Conservation (phyloP, 2,113 vertebrate genomes). For the Centrocercus urophasianus region DNA sequence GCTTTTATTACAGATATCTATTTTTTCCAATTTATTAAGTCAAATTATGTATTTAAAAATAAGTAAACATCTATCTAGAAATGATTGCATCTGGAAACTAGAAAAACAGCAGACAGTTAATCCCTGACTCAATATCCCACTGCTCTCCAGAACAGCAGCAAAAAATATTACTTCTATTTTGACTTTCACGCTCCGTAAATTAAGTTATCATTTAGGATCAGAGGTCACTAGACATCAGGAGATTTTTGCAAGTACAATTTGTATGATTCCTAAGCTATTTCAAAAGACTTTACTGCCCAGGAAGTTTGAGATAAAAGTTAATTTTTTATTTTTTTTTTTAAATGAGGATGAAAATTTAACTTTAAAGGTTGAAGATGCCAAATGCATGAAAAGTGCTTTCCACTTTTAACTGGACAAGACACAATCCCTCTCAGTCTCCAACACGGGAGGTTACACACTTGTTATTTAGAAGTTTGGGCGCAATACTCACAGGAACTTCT, state of each 20-base stretch:
- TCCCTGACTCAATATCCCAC: neutral
- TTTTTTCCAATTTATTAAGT: constrained; percentile 54
- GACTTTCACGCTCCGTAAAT: constrained; percentile 2
- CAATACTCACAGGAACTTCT: neutral
- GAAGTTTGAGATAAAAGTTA: neutral
- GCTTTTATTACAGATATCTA: constrained; percentile 50
- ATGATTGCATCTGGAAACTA: constrained; percentile 62
- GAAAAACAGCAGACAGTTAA: constrained; percentile 40
- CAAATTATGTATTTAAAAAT: constrained; percentile 63
- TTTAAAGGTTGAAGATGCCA: neutral
- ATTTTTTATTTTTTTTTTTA: neutral
- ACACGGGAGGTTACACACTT: neutral
- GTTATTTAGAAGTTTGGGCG: neutral
- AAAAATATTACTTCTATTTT: constrained; percentile 64
- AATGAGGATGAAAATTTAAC: neutral
- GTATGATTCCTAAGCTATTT: neutral
- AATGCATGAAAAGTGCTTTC: neutral
- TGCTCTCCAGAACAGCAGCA: constrained; percentile 27
- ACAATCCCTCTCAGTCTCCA: neutral
- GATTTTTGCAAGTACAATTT: neutral
- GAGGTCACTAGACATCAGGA: neutral
- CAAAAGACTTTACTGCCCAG: neutral
- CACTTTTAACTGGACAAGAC: neutral
- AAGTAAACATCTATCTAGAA: constrained; percentile 67
- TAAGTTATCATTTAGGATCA: neutral